phyloP scores from a whole-genome alignment of 2,888 invertebrate genomes.

The Listrodromus nycthemerus region DNA sequence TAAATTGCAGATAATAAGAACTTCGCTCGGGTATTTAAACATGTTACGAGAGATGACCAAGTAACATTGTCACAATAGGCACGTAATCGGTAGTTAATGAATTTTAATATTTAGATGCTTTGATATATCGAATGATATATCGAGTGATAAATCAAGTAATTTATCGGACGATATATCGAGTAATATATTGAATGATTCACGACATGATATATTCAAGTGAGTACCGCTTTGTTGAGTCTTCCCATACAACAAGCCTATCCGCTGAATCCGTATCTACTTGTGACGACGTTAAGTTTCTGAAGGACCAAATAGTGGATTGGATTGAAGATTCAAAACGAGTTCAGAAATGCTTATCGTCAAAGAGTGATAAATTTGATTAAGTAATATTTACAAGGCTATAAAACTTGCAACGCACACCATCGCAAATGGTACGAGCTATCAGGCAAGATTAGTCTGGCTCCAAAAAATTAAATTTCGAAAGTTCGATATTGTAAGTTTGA shows the following conservation, averaged over 20 bases:
- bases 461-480: constrained; percentile 64
- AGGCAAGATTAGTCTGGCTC: constrained; percentile 3
- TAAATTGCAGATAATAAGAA: constrained; percentile 56
- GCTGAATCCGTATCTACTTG: too few relatives aligned
- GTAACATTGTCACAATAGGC: background rate
- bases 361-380: background rate
- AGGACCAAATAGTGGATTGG: constrained; percentile 70
- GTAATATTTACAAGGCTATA: too few relatives aligned
- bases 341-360: background rate
- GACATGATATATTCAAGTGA: too few relatives aligned
- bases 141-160: too few relatives aligned
- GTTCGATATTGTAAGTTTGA: constrained; percentile 68
- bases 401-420: constrained; percentile 56
- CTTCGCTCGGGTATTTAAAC: constrained; percentile 59
- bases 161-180: too few relatives aligned
- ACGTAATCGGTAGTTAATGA: background rate
- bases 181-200: too few relatives aligned
- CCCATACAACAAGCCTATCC: too few relatives aligned
- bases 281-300: constrained; percentile 72
- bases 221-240: too few relatives aligned
- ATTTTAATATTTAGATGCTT: background rate
- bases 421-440: constrained; percentile 61
- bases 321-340: background rate
- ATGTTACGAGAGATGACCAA: constrained; percentile 42
- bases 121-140: background rate